Evolutionary conservation across 2,113 vertebrate genomes (phyloP).

Genomic region (Piprites chloris): DNA sequence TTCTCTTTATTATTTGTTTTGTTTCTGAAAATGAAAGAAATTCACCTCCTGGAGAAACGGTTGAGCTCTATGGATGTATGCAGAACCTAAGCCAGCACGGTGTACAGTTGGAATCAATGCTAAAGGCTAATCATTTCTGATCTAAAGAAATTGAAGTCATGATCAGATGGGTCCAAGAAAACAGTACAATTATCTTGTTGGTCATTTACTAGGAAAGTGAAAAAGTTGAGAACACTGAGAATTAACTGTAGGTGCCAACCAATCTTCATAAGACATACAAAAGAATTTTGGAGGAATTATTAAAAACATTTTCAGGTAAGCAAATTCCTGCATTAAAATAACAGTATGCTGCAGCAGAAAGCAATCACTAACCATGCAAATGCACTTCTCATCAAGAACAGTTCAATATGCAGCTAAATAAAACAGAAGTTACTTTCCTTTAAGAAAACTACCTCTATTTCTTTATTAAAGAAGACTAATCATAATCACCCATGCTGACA

Average conservation of each 20-base stretch:
- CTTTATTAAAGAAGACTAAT: background rate
- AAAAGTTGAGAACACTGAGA: background rate
- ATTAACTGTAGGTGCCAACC: background rate
- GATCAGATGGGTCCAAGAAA: background rate
- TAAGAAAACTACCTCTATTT: background rate
- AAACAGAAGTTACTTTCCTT: background rate
- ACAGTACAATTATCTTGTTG: background rate
- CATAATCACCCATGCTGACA: background rate
- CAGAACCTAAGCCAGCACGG: background rate
- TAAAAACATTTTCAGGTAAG: background rate
- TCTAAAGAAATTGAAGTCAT: background rate
- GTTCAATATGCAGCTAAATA: background rate
- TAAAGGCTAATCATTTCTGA: background rate
- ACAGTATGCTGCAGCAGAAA: background rate
- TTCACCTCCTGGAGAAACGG: background rate
- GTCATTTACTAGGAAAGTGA: background rate
- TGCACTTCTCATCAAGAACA: background rate
- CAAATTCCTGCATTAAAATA: background rate
- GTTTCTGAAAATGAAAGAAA: background rate
- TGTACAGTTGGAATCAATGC: background rate
- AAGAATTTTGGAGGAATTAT: background rate
- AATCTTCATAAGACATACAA: background rate
- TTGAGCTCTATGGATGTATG: background rate
- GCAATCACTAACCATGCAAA: rapidly evolving
- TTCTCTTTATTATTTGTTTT: background rate